Evolutionary conservation across 2,797 vertebrate genomes (phyloP).

Genomic region (Paguma larvata): DNA sequence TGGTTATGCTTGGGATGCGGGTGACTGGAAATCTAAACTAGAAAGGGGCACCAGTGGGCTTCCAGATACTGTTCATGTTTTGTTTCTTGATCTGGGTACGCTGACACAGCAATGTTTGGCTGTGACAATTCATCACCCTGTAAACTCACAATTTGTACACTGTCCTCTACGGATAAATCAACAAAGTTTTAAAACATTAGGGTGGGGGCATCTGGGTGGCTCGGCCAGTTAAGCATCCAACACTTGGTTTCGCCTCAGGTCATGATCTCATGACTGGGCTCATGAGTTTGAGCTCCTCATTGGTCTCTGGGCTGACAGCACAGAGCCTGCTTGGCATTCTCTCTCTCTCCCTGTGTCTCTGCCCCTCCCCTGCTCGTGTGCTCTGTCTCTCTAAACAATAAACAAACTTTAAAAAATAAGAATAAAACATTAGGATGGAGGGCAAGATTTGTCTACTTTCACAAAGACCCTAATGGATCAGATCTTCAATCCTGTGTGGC

Average conservation of each 20-base stretch:
- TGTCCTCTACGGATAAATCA: not conserved
- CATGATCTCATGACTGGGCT: too few species aligned
- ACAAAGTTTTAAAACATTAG: not conserved
- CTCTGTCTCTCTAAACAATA: too few species aligned
- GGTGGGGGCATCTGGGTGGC: too few species aligned
- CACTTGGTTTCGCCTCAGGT: too few species aligned
- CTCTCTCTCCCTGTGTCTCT: too few species aligned
- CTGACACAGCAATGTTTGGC: not conserved
- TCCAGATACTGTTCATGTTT: not conserved
- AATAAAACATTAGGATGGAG: not conserved
- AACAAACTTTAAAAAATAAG: too few species aligned
- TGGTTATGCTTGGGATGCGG: not conserved
- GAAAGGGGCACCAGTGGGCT: accelerated
- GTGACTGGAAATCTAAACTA: not conserved
- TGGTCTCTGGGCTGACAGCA: too few species aligned
- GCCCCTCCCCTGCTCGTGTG: too few species aligned
- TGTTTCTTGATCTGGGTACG: not conserved
- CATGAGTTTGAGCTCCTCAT: too few species aligned
- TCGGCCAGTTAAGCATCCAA: too few species aligned
- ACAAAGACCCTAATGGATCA: not conserved
- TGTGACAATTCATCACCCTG: not conserved
- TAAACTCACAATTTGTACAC: not conserved
- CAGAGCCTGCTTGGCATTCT: too few species aligned
- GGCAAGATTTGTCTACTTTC: not conserved
- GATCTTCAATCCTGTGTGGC: not conserved